These are phyloP conservation scores for Bathynomus jamesi DNA, from an alignment of 1,140 invertebrate genomes.

Conservation along the genomic window DNA sequence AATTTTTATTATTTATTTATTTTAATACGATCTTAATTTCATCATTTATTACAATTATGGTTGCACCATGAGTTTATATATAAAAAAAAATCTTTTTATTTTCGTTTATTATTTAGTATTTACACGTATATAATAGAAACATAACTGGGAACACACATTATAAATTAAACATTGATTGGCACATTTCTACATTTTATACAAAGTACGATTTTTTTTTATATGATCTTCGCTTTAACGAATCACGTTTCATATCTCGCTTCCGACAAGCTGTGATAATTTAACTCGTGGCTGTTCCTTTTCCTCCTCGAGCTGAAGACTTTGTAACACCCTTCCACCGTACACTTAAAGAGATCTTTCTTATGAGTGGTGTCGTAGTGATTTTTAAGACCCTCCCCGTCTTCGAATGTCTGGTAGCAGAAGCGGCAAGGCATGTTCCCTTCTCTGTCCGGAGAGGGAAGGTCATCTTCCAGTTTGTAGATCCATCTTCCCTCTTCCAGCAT, in stretches of 20 bases:
- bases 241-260: neutral
- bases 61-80: neutral
- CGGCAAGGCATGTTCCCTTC: slow-evolving; percentile 57
- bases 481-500: slow-evolving; percentile 33
- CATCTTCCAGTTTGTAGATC: slow-evolving; percentile 37
- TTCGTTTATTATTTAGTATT: neutral
- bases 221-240: neutral
- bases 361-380: slow-evolving; percentile 61
- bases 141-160: neutral
- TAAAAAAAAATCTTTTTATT: neutral
- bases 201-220: neutral
- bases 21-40: neutral
- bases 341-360: slow-evolving; percentile 63
- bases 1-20: neutral
- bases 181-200: neutral
- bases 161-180: neutral
- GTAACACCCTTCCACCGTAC: slow-evolving; percentile 67
- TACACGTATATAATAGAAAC: neutral
- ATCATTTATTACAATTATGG: neutral
- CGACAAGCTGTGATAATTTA: neutral
- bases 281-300: slow-evolving; percentile 58
- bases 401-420: slow-evolving; percentile 55
- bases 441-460: slow-evolving; percentile 41
- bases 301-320: slow-evolving; percentile 70
- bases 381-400: slow-evolving; percentile 53